phyloP scores from a whole-genome alignment of 2,888 invertebrate genomes.

The Xestia c-nigrum region DNA sequence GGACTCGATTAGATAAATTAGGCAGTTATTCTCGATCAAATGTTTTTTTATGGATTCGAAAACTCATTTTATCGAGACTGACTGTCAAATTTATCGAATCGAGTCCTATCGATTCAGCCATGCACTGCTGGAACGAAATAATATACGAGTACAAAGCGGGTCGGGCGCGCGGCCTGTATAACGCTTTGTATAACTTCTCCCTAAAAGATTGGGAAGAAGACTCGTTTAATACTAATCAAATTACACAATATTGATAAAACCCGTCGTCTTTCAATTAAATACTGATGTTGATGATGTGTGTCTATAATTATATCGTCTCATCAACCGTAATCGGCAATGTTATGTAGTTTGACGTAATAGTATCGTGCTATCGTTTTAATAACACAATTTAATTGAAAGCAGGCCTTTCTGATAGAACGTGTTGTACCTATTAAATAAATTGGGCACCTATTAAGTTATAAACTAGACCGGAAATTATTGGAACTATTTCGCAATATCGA shows the following conservation, averaged over 20 bases:
- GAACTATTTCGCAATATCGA: constrained; percentile 16
- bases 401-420: constrained; percentile 30
- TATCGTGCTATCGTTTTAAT: constrained; percentile 54
- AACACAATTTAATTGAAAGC: constrained; percentile 41
- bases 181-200: too few species aligned
- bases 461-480: constrained; percentile 36
- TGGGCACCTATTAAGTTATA: not conserved
- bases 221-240: not conserved
- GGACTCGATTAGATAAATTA: too few species aligned
- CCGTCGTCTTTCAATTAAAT: constrained; percentile 41
- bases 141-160: too few species aligned
- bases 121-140: too few species aligned
- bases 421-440: constrained; percentile 40
- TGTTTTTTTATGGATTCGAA: too few species aligned
- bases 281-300: constrained; percentile 32
- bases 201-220: not conserved
- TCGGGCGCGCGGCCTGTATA: too few species aligned
- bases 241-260: constrained; percentile 35
- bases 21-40: too few species aligned
- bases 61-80: too few species aligned
- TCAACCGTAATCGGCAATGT: constrained; percentile 27
- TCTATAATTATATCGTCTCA: constrained; percentile 43
- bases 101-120: too few species aligned
- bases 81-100: too few species aligned
- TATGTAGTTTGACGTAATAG: constrained; percentile 51